Conservation (phyloP, 2,797 vertebrate genomes). For the Clarias laeviceps region DNA sequence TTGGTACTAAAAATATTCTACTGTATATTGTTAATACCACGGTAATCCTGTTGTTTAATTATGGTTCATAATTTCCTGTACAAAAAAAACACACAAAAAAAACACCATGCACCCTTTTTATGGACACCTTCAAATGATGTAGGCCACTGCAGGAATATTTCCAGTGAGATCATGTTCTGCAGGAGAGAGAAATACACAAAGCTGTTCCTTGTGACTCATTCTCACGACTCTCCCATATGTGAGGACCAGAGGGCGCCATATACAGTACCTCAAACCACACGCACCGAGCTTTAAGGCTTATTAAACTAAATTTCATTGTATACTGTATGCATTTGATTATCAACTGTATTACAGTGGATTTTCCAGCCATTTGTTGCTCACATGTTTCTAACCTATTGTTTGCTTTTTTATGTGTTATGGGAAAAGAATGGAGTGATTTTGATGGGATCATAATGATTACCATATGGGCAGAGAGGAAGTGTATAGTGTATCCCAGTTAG, state of each 20-base stretch:
- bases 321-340: constrained; percentile 18
- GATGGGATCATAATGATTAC: constrained; percentile 34
- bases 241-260: constrained; percentile 46
- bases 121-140: not conserved
- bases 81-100: not conserved
- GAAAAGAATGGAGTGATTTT: constrained; percentile 17
- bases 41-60: not conserved
- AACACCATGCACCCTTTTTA: not conserved
- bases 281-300: not conserved
- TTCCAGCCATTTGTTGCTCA: constrained; percentile 20
- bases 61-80: not conserved
- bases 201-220: not conserved
- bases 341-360: constrained; percentile 9
- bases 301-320: not conserved
- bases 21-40: too few species aligned
- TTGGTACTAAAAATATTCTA: not conserved
- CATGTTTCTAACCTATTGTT: constrained; percentile 29
- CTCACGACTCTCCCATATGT: not conserved
- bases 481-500: not conserved
- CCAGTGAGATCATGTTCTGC: constrained; percentile 13
- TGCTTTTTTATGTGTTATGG: constrained; percentile 15
- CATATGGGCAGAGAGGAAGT: constrained; percentile 38
- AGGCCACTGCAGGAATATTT: not conserved
- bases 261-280: constrained; percentile 7
- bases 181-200: not conserved